These are phyloP conservation scores for Epinotia demarniana DNA, from an alignment of 2,888 invertebrate species.

Conservation along the genomic window DNA sequence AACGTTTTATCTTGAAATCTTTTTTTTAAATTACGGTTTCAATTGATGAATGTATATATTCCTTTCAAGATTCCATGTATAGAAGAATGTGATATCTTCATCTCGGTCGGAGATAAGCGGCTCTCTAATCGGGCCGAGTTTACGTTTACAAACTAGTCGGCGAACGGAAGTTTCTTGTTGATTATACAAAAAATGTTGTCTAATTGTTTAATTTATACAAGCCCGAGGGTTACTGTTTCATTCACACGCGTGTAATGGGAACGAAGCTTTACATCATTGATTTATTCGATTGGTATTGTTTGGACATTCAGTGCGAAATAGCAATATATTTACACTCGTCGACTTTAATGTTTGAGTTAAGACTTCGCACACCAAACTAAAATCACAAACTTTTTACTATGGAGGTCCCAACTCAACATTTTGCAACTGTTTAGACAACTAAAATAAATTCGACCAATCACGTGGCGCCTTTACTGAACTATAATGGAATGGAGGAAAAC, in stretches of 20 bases:
- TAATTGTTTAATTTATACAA: constrained; percentile 55
- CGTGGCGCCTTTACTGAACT: too few relatives aligned
- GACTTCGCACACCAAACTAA: too few relatives aligned
- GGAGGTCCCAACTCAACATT: too few relatives aligned
- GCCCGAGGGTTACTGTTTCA: constrained; percentile 14
- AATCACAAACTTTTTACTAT: too few relatives aligned
- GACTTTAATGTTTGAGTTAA: too few relatives aligned
- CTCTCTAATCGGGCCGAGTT: constrained; percentile 78
- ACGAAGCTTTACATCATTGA: constrained; percentile 29
- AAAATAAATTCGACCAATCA: too few relatives aligned
- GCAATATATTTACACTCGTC: too few relatives aligned
- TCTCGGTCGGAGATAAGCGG: constrained; percentile 73
- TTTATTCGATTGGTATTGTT: constrained; percentile 17
- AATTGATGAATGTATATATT: constrained; percentile 38
- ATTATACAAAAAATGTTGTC: constrained; percentile 62
- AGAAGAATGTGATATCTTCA: constrained; percentile 68
- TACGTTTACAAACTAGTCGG: constrained; percentile 72
- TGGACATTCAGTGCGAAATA: constrained; percentile 19
- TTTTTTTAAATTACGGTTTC: constrained; percentile 18
- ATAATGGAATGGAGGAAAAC: too few relatives aligned
- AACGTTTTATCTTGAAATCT: constrained; percentile 10
- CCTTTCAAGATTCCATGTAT: constrained; percentile 39
- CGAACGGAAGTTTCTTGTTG: constrained; percentile 68
- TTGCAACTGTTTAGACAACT: too few relatives aligned
- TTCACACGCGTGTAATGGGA: constrained; percentile 41